These are phyloP conservation scores for Cercopithecus mitis DNA, from an alignment of 2,797 vertebrate genomes.

Conservation along the genomic window DNA sequence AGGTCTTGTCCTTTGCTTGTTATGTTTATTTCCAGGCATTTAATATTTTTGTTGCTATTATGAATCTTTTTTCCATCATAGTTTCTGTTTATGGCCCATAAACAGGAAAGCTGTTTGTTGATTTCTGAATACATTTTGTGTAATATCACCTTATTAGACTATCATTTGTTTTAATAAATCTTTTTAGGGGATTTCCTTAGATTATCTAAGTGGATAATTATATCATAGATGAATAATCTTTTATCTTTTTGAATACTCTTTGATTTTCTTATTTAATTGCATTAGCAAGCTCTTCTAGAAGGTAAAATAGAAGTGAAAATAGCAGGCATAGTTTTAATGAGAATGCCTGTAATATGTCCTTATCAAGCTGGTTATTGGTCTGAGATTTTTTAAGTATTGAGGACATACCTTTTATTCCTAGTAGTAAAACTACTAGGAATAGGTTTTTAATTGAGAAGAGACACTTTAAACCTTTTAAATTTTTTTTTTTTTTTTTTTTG, in stretches of 20 bases:
- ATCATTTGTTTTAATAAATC: conserved; percentile 30
- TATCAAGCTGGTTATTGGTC: conserved; percentile 22
- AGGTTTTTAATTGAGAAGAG: background rate
- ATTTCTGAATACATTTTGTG: background rate
- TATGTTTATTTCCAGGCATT: conserved; percentile 40
- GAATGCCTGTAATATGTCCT: background rate
- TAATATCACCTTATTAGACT: conserved; percentile 23
- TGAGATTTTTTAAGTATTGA: conserved; percentile 33
- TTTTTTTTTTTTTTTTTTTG: no score
- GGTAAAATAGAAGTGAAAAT: conserved; percentile 37
- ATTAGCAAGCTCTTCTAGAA: conserved; percentile 47
- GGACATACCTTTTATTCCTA: background rate
- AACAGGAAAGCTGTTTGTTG: conserved; percentile 17
- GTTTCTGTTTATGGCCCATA: background rate
- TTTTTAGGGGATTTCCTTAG: conserved; percentile 43
- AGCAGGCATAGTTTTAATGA: conserved; percentile 30
- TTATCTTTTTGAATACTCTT: conserved; percentile 11
- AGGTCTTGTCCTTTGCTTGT: background rate
- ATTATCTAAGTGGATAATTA: conserved; percentile 22
- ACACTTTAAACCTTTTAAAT: background rate
- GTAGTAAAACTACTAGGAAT: background rate
- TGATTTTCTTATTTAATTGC: conserved; percentile 30
- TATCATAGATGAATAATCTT: conserved; percentile 21
- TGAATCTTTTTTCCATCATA: conserved; percentile 27
- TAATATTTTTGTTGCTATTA: conserved; percentile 21